Evolutionary conservation across 2,888 invertebrate genomes (phyloP).

Genomic region (Andrena hattorfiana): DNA sequence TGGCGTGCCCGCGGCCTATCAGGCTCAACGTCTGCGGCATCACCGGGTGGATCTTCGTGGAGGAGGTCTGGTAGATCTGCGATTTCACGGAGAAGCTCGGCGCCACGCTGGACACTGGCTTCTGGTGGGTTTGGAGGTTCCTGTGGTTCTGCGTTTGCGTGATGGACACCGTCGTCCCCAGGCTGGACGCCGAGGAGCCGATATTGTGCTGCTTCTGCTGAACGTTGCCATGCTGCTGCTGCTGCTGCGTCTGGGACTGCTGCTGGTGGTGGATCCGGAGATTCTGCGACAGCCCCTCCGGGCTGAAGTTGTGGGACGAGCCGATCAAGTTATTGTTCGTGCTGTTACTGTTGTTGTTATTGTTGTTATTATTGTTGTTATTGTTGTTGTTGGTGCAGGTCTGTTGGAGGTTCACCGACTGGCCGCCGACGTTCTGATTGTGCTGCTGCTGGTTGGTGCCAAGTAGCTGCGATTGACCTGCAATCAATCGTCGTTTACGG

Average conservation of each 20-base stretch:
- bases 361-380: conserved; percentile 73
- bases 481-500: conserved; percentile 11
- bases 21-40: conserved; percentile 90
- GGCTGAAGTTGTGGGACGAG: conserved; percentile 69
- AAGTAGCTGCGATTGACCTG: conserved; percentile 71
- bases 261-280: conserved; percentile 75
- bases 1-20: conserved; percentile 79
- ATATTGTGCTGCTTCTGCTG: conserved; percentile 86
- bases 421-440: conserved; percentile 72
- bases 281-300: conserved; percentile 74
- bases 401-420: conserved; percentile 71
- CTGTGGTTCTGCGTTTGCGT: conserved; percentile 78
- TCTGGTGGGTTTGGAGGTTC: conserved; percentile 87
- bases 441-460: conserved; percentile 74
- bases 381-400: conserved; percentile 73
- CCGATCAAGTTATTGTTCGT: conserved; percentile 69
- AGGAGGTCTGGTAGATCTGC: conserved; percentile 92
- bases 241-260: conserved; percentile 65
- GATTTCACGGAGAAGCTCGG: conserved; percentile 90
- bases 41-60: conserved; percentile 92
- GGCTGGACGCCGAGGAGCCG: conserved; percentile 74
- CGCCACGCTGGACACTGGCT: conserved; percentile 95
- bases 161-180: conserved; percentile 75
- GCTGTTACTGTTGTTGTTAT: conserved; percentile 74
- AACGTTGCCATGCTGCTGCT: conserved; percentile 85